Percentiles rank a stretch among this genome's conserved stretches.
phyloP scores from a whole-genome alignment of 2,888 invertebrate species.

The Chaetogeoica ovagalla region DNA sequence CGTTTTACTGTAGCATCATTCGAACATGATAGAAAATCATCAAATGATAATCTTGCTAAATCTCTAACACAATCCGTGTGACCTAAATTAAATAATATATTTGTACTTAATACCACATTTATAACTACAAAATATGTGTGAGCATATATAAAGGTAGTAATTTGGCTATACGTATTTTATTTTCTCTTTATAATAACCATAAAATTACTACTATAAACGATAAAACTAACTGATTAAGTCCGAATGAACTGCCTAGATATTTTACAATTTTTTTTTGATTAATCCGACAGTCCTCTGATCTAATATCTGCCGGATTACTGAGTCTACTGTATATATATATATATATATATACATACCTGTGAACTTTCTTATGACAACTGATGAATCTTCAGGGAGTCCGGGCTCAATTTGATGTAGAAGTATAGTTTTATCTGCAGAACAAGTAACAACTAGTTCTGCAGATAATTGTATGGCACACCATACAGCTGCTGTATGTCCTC shows the following conservation, averaged over 20 bases:
- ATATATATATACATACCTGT: constrained; percentile 18
- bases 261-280: too few relatives aligned
- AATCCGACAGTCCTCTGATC: too few relatives aligned
- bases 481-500: constrained; percentile 80
- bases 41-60: constrained; percentile 68
- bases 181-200: too few relatives aligned
- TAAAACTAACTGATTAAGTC: too few relatives aligned
- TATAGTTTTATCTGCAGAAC: constrained; percentile 89
- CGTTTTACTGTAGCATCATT: constrained; percentile 87
- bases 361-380: constrained; percentile 20
- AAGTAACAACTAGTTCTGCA: constrained; percentile 72
- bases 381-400: constrained; percentile 16
- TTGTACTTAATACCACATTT: not conserved
- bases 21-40: constrained; percentile 84
- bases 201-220: too few relatives aligned
- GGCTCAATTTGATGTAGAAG: constrained; percentile 57
- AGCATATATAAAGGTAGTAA: not conserved
- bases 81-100: constrained; percentile 62
- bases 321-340: not conserved
- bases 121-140: not conserved
- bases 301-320: too few relatives aligned
- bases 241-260: too few relatives aligned
- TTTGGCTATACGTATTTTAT: not conserved
- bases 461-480: constrained; percentile 74
- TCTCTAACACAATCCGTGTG: constrained; percentile 92